Evolutionary conservation across 2,113 vertebrate species (phyloP), one percentile per base, ranked within the genome.

Genomic region (Campylorhamphus procurvoides): DNA sequence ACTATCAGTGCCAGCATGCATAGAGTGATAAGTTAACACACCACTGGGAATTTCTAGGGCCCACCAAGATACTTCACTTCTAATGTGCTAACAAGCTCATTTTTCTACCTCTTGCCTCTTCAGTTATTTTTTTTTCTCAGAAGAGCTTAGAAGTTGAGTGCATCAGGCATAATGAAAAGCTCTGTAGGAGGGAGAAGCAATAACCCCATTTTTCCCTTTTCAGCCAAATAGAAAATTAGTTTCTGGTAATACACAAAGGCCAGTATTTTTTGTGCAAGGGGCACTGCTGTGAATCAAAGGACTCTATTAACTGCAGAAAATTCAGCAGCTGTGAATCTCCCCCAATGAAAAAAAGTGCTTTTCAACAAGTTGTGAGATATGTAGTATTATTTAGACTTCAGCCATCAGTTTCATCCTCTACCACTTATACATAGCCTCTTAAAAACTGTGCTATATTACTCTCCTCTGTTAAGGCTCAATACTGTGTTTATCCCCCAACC

Each of bases 61-160:
- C 97, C 98, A 98, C 98, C 98, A 98, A 98, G 98, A 98, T 98
- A 98, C 98, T 97, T 98, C 98, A 97, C 98, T 98, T 99, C 98
- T 99, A 99, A 99, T 99, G 99, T 98, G 98, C 99, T 99, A 99
- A 99, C 99, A 99, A 99, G 99, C 99, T 99, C 98, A 98, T 98
- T 98, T 98, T 98, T 98, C 98, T 98, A 98, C 98, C 97, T 98
- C 98, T 98, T 98, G 97, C 97, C 98, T 98, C 98, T 98, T 98
- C 98, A 98, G 98, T 98, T 98, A 98, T 98, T 98, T 98, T 98
- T 98, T 97, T 98, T 97, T 97, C 98, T 98, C 94, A 98, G 98
- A 98, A 98, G 98, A 98, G 98, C 98, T 98, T 98, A 98, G 98
- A 98, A 99, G 98, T 99, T 98, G 98, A 99, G 98, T 98, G 97